Evolutionary conservation across 2,113 vertebrate genomes (phyloP).

Genomic region (Cathartes aura): DNA sequence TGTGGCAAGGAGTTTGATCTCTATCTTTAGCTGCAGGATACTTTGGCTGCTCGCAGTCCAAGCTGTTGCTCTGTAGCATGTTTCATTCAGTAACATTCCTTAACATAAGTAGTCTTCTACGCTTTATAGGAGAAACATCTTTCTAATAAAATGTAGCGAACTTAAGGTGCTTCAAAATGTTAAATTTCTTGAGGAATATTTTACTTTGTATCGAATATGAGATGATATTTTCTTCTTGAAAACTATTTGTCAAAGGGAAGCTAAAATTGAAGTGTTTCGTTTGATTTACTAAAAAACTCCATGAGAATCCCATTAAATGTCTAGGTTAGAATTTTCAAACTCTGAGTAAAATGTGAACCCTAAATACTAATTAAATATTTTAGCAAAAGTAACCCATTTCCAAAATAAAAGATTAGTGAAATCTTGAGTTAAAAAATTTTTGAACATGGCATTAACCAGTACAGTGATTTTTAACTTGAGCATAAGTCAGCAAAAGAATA

Average conservation of each 20-base stretch:
- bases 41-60: not conserved
- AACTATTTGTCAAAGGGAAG: not conserved
- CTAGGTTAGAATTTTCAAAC: not conserved
- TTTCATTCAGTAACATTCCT: not conserved
- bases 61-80: not conserved
- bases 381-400: not conserved
- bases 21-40: not conserved
- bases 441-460: not conserved
- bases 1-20: not conserved
- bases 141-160: not conserved
- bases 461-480: not conserved
- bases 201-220: not conserved
- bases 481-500: accelerated
- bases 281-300: not conserved
- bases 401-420: not conserved
- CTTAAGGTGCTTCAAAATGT: not conserved
- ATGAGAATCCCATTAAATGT: not conserved
- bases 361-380: not conserved
- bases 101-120: not conserved
- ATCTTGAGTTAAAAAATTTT: not conserved
- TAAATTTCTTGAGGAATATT: not conserved
- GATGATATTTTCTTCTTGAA: not conserved
- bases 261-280: not conserved
- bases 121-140: not conserved
- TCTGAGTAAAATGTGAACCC: not conserved